Conservation (phyloP, 2,888 invertebrate genomes). For the Oscheius onirici region DNA sequence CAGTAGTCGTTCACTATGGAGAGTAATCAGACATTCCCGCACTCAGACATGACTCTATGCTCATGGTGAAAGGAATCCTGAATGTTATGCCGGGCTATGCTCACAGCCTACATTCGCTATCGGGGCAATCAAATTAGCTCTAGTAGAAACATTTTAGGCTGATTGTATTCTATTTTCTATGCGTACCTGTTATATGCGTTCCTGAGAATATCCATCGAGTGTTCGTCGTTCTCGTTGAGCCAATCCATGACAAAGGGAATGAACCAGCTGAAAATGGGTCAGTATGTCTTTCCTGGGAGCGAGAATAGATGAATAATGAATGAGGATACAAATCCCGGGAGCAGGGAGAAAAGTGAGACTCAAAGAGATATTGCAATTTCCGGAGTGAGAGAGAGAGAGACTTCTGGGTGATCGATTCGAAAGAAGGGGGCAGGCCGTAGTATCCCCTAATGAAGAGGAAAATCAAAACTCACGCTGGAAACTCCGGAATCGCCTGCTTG, state of each 20-base stretch:
- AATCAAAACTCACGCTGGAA: slow-evolving; percentile 80
- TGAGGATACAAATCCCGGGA: background rate
- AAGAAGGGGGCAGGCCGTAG: background rate
- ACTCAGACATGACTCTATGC: no score
- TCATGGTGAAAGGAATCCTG: no score
- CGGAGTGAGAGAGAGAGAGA: background rate
- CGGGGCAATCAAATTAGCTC: no score
- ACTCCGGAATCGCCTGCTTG: slow-evolving; percentile 95
- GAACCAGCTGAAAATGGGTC: slow-evolving; percentile 81
- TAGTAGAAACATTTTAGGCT: no score
- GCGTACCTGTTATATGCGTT: slow-evolving; percentile 89
- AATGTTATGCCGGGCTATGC: no score
- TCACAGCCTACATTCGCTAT: no score
- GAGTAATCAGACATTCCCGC: no score
- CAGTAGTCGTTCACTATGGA: no score
- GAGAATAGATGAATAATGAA: background rate
- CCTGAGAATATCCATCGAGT: slow-evolving; percentile 96
- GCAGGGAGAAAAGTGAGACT: background rate
- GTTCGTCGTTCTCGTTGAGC: slow-evolving; percentile 99
- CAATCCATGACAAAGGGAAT: slow-evolving; percentile 99
- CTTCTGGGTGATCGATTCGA: background rate
- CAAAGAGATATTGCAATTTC: background rate
- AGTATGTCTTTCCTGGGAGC: background rate
- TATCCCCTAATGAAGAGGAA: background rate
- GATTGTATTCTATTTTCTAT: no score